These are phyloP conservation scores for Oriolus oriolus DNA, from an alignment of 2,113 vertebrate genomes.

Conservation along the genomic window DNA sequence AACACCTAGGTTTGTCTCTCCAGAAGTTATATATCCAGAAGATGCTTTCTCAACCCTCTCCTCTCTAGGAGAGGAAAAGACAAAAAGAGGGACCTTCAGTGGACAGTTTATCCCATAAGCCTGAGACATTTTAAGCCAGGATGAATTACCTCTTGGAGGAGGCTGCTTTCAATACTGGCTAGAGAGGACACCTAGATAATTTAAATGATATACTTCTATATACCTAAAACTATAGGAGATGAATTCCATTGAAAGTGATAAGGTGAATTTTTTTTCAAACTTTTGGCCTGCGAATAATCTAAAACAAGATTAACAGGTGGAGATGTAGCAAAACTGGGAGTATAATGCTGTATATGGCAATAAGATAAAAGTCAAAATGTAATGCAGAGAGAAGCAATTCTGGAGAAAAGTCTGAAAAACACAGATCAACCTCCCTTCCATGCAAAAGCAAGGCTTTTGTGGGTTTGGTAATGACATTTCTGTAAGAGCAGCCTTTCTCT, in stretches of 20 bases:
- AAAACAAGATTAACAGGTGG: neutral
- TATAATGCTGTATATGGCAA: neutral
- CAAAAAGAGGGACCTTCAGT: neutral
- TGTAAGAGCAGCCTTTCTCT: neutral
- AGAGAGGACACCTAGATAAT: neutral
- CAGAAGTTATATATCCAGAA: neutral
- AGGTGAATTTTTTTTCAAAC: neutral
- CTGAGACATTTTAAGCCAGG: neutral
- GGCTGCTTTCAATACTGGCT: neutral
- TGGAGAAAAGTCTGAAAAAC: neutral
- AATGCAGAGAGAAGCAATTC: neutral
- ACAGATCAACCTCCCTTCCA: fast-evolving
- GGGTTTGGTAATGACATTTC: neutral
- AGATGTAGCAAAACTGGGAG: neutral
- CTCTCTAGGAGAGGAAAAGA: neutral
- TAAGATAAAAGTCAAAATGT: neutral
- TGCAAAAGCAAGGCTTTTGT: neutral
- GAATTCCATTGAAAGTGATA: neutral
- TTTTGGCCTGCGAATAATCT: neutral
- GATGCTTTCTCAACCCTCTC: neutral
- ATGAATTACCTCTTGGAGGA: neutral
- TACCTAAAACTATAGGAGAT: neutral
- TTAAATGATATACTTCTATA: neutral
- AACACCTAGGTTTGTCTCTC: neutral
- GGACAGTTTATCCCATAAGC: neutral